Percentiles rank a stretch among this genome's conserved stretches.
phyloP scores from a whole-genome alignment of 2,888 invertebrate genomes.

The Stictocephala bisonia region DNA sequence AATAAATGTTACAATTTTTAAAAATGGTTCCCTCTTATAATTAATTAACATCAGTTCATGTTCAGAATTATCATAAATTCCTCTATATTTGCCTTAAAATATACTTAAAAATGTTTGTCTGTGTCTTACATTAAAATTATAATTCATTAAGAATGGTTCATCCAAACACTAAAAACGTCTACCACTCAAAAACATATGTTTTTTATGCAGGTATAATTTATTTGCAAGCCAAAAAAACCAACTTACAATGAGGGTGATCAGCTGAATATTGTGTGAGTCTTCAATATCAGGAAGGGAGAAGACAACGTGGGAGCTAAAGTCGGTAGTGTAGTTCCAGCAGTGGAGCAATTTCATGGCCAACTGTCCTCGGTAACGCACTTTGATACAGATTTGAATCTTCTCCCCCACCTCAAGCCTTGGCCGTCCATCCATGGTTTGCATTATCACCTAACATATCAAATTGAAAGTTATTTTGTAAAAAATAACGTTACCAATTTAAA shows the following conservation, averaged over 20 bases:
- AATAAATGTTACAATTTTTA: no score
- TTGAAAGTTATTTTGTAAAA: not conserved
- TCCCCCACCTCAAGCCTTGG: slow-evolving; percentile 12
- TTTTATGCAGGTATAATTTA: no score
- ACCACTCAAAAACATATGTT: no score
- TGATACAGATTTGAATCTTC: slow-evolving; percentile 43
- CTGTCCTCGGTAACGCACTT: slow-evolving; percentile 1
- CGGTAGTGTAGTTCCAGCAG: slow-evolving; percentile 47
- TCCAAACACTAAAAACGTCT: no score
- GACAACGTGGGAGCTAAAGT: slow-evolving; percentile 42
- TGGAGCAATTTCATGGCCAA: slow-evolving; percentile 20
- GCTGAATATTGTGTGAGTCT: slow-evolving; percentile 14
- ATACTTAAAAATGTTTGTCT: no score
- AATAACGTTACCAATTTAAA: not conserved
- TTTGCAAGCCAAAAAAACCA: not conserved
- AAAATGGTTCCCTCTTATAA: no score
- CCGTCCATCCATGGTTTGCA: slow-evolving; percentile 21
- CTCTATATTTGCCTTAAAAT: no score
- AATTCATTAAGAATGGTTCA: no score
- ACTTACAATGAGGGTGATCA: slow-evolving; percentile 35
- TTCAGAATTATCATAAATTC: no score
- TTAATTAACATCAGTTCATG: no score
- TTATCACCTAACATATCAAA: slow-evolving; percentile 23
- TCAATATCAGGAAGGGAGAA: slow-evolving; percentile 39
- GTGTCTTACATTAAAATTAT: no score